Evolutionary conservation across 53 echinoderm and acorn worm genomes (phyloP).

Genomic region (Patiria pectinifera): DNA sequence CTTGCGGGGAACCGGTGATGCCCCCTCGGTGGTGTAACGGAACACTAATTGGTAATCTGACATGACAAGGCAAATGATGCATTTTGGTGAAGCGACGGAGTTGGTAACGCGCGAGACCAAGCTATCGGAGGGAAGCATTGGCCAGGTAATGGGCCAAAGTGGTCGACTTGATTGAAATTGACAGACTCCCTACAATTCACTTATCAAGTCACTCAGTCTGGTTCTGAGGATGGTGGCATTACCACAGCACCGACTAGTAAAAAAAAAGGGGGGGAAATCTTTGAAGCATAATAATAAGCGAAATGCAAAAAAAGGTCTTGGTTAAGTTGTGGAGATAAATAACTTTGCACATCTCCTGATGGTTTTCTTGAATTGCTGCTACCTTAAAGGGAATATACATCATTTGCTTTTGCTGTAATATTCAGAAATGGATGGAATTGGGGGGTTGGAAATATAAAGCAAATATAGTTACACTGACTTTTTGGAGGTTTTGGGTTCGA

Average conservation of each 20-base stretch:
- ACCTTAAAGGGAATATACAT: no score
- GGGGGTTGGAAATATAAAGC: no score
- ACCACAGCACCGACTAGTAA: neutral
- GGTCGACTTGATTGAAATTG: constrained; percentile 24
- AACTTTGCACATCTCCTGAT: neutral
- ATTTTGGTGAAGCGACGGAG: constrained; percentile 1
- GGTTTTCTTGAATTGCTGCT: neutral
- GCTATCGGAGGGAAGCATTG: neutral
- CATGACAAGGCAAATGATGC: constrained; percentile 60
- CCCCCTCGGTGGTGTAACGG: constrained; percentile 41
- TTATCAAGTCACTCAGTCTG: neutral
- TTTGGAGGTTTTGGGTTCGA: no score
- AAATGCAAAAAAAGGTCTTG: neutral
- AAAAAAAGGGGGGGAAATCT: neutral
- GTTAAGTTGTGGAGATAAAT: neutral
- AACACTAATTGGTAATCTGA: constrained; percentile 66
- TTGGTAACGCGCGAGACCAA: neutral
- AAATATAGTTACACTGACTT: no score
- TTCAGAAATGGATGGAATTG: no score
- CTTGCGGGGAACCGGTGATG: constrained; percentile 25
- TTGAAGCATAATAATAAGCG: neutral
- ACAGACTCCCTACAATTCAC: constrained; percentile 21
- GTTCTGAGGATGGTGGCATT: neutral
- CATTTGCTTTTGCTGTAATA: no score
- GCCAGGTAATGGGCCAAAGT: constrained; percentile 12